phyloP scores from a whole-genome alignment of 2,888 invertebrate genomes.

The Busseola fusca region DNA sequence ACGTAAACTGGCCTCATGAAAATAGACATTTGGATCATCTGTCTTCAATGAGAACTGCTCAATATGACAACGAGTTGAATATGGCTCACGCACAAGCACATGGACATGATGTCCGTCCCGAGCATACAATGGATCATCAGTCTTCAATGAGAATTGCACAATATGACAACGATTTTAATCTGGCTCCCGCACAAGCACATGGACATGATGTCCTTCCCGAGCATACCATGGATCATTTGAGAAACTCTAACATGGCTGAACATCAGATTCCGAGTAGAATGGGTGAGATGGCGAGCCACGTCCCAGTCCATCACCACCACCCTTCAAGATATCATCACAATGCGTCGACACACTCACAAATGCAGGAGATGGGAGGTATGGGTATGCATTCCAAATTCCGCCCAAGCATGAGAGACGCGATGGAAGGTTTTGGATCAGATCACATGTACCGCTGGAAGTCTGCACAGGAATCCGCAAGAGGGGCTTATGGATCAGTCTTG shows the following conservation, averaged over 20 bases:
- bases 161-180: slow-evolving; percentile 37
- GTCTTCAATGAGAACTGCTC: slow-evolving; percentile 57
- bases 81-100: slow-evolving; percentile 13
- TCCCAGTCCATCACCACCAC: slow-evolving; percentile 36
- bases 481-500: slow-evolving; percentile 68
- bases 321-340: slow-evolving; percentile 48
- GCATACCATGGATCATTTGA: slow-evolving; percentile 37
- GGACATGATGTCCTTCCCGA: slow-evolving; percentile 32
- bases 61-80: slow-evolving; percentile 37
- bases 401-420: slow-evolving; percentile 71
- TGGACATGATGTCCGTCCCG: slow-evolving; percentile 26
- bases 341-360: slow-evolving; percentile 65
- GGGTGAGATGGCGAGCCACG: slow-evolving; percentile 36
- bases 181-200: slow-evolving; percentile 10
- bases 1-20: slow-evolving; percentile 50
- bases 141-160: too few relatives aligned
- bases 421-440: slow-evolving; percentile 64
- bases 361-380: slow-evolving; percentile 66
- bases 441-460: slow-evolving; percentile 72
- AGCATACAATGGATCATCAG: slow-evolving; percentile 38
- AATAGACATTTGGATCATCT: slow-evolving; percentile 45
- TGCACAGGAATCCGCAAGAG: slow-evolving; percentile 69
- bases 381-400: slow-evolving; percentile 68
- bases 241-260: slow-evolving; percentile 38
- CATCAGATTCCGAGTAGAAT: slow-evolving; percentile 44